Conservation (phyloP, 2,888 invertebrate genomes). For the Acrobasis consociella region DNA sequence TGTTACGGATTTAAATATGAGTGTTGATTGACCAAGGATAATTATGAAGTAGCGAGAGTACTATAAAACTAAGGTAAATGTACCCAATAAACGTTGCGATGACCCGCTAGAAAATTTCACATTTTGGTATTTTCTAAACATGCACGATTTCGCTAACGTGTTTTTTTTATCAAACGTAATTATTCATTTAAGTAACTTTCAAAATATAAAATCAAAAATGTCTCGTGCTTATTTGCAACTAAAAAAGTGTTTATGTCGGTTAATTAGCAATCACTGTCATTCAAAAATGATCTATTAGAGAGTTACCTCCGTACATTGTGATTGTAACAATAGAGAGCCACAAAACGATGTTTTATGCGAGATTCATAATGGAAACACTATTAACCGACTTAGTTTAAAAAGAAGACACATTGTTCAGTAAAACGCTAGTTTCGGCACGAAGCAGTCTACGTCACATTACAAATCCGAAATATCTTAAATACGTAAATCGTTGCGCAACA, state of each 20-base stretch:
- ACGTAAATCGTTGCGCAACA: slow-evolving; percentile 40
- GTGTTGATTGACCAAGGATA: slow-evolving; percentile 68
- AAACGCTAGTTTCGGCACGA: slow-evolving; percentile 80
- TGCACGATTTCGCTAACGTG: background rate
- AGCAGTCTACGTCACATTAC: slow-evolving; percentile 65
- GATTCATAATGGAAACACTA: slow-evolving; percentile 56
- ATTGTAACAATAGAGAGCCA: slow-evolving; percentile 39
- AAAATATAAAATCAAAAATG: background rate
- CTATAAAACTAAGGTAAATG: slow-evolving; percentile 46
- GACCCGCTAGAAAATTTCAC: slow-evolving; percentile 32
- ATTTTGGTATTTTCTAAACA: slow-evolving; percentile 13
- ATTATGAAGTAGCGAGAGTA: slow-evolving; percentile 71
- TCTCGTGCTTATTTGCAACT: background rate
- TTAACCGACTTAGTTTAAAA: slow-evolving; percentile 68
- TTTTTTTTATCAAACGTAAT: background rate
- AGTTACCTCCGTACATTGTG: slow-evolving; percentile 4
- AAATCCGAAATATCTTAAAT: slow-evolving; percentile 57
- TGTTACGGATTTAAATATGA: slow-evolving; percentile 55
- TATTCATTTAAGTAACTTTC: background rate
- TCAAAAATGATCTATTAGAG: slow-evolving; percentile 29
- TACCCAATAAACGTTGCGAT: slow-evolving; percentile 34
- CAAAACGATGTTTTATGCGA: slow-evolving; percentile 44
- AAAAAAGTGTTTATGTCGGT: background rate
- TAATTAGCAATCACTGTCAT: slow-evolving; percentile 42
- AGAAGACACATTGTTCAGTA: slow-evolving; percentile 71